Conservation (phyloP, 2,888 invertebrate species). For the Sesamia inferens region DNA sequence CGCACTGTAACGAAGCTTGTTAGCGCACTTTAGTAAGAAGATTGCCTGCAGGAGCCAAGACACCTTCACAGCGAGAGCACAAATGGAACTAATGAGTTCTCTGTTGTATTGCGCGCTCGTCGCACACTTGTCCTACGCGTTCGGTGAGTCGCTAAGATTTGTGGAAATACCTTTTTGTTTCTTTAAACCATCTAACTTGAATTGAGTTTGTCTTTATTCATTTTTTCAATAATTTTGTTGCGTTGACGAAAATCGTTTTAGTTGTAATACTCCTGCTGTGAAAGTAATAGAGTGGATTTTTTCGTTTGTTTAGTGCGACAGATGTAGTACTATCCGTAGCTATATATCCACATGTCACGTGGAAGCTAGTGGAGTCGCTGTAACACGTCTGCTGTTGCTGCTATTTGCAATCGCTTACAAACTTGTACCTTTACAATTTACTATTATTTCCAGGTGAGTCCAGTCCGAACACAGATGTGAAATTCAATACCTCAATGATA, state of each 20-base stretch:
- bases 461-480: conserved; percentile 33
- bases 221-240: neutral
- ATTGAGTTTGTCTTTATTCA: neutral
- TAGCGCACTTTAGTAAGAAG: conserved; percentile 84
- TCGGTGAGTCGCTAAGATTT: conserved; percentile 73
- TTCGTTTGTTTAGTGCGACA: neutral
- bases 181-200: neutral
- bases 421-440: neutral
- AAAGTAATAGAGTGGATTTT: neutral
- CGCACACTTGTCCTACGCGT: conserved; percentile 73
- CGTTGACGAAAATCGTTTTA: neutral
- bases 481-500: conserved; percentile 46
- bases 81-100: conserved; percentile 87
- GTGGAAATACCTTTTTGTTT: neutral
- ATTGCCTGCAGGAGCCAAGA: conserved; percentile 80
- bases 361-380: no score
- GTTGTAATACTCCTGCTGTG: neutral
- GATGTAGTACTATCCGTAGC: neutral
- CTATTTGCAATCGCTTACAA: neutral
- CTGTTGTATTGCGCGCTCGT: conserved; percentile 81
- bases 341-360: neutral
- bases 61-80: conserved; percentile 76
- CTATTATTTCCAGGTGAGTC: conserved; percentile 16
- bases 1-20: conserved; percentile 86
- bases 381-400: neutral